Percentiles rank a stretch among this genome's conserved stretches.
phyloP scores from a whole-genome alignment of 2,797 vertebrate genomes.

The Pogoniulus pusillus region DNA sequence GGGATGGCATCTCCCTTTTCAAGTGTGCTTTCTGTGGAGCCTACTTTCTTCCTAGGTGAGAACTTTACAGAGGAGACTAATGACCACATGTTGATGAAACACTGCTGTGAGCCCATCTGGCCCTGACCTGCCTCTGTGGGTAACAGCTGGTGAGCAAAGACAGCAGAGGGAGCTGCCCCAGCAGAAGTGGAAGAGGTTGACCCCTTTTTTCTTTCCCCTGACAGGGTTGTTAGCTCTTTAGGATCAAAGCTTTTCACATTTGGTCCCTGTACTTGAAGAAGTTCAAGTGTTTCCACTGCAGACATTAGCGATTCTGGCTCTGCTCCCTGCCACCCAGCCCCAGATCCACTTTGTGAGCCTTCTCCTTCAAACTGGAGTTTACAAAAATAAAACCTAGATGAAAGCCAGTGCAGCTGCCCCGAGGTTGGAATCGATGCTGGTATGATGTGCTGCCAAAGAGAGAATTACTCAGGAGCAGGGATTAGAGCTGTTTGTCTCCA shows the following conservation, averaged over 20 bases:
- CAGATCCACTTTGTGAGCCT: neutral
- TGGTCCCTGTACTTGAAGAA: constrained; percentile 35
- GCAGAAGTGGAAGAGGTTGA: neutral
- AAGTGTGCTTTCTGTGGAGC: neutral
- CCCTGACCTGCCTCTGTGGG: neutral
- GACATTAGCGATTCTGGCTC: constrained; percentile 15
- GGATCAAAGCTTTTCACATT: constrained; percentile 63
- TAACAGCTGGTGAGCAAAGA: constrained; percentile 12
- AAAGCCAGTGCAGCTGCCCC: constrained; percentile 37
- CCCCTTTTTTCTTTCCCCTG: neutral
- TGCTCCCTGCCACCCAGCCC: constrained; percentile 51
- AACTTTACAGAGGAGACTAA: constrained; percentile 15
- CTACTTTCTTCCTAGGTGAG: neutral
- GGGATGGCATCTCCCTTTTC: neutral
- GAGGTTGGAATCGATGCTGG: constrained; percentile 52
- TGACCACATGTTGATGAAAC: neutral
- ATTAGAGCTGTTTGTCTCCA: constrained; percentile 61
- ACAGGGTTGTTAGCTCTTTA: constrained; percentile 13
- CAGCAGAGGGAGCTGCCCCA: constrained; percentile 38
- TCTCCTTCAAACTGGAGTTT: constrained; percentile 24
- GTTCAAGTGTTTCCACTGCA: constrained; percentile 12
- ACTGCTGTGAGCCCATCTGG: neutral
- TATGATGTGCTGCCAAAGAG: constrained; percentile 68
- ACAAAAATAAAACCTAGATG: constrained; percentile 16
- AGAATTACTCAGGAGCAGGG: constrained; percentile 62